Evolutionary conservation across 2,888 invertebrate species (phyloP).

Genomic region (Stegana nigrithorax): DNA sequence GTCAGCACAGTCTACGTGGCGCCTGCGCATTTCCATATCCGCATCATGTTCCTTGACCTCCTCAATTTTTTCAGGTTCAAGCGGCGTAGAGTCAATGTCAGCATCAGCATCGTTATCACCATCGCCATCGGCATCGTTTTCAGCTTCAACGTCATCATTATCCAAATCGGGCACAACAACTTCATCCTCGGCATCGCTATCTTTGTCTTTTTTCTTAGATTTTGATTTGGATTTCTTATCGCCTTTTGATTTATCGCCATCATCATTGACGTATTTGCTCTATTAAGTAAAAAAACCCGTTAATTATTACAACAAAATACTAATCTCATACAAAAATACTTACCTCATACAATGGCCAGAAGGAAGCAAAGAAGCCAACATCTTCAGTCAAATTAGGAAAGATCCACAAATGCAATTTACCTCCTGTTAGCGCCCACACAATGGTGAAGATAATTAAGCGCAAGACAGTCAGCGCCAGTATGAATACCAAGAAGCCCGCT

Average conservation of each 20-base stretch:
- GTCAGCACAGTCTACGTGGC: constrained; percentile 50
- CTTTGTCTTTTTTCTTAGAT: constrained; percentile 77
- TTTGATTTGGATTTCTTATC: constrained; percentile 73
- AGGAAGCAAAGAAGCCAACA: constrained; percentile 98
- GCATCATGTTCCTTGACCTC: constrained; percentile 66
- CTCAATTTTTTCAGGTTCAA: constrained; percentile 65
- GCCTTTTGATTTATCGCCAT: constrained; percentile 70
- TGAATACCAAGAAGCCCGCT: constrained; percentile 93
- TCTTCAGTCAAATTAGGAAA: constrained; percentile 99
- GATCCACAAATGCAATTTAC: constrained; percentile 96
- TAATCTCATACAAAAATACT: constrained; percentile 21
- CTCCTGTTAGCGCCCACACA: constrained; percentile 88
- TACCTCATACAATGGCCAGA: constrained; percentile 96
- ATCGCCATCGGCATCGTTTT: constrained; percentile 68
- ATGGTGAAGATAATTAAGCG: constrained; percentile 91
- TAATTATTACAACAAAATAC: too few species aligned
- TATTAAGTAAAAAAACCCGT: constrained; percentile 29
- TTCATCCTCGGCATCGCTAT: constrained; percentile 82
- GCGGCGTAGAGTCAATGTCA: constrained; percentile 56
- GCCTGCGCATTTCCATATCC: constrained; percentile 60
- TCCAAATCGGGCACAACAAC: constrained; percentile 67
- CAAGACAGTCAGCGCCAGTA: constrained; percentile 89
- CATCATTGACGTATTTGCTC: constrained; percentile 83
- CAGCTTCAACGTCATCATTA: constrained; percentile 76
- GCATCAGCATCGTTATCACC: constrained; percentile 78